Percentiles rank a stretch among this genome's conserved stretches.
phyloP scores from a whole-genome alignment of 2,113 vertebrate species.

The Helogale parvula region DNA sequence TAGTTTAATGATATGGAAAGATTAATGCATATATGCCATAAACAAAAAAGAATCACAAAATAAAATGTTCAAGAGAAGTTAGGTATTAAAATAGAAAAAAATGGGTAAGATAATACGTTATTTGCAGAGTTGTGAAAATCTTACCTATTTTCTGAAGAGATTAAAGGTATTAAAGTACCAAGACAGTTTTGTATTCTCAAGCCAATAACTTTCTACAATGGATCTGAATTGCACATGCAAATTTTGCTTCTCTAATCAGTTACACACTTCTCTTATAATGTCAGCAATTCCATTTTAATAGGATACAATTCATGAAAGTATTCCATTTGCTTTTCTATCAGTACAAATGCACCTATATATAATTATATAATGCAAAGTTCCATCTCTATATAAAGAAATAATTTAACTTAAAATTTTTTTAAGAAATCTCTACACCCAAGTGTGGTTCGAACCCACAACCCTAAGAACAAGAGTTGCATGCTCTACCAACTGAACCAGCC shows the following conservation, averaged over 20 bases:
- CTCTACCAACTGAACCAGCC: background rate
- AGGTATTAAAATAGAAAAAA: background rate
- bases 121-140: background rate
- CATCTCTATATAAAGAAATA: constrained; percentile 66
- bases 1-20: background rate
- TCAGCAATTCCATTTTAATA: constrained; percentile 60
- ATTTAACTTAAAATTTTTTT: constrained; percentile 53
- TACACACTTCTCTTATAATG: constrained; percentile 44
- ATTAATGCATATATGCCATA: background rate
- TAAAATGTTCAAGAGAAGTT: background rate
- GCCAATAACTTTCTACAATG: constrained; percentile 62
- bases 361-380: constrained; percentile 66
- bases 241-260: constrained; percentile 68
- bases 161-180: constrained; percentile 50
- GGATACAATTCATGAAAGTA: constrained; percentile 9
- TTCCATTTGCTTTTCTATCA: constrained; percentile 13
- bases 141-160: background rate
- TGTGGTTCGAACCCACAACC: background rate
- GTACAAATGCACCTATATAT: constrained; percentile 53
- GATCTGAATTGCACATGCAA: constrained; percentile 67
- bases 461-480: background rate
- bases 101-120: background rate
- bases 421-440: background rate
- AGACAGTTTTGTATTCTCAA: constrained; percentile 65
- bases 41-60: constrained; percentile 10